A percentile compares a stretch with the other conserved stretches of the same genome.
Conservation (phyloP, 2,888 invertebrate species). For the Leptinotarsa rubiginosa region DNA sequence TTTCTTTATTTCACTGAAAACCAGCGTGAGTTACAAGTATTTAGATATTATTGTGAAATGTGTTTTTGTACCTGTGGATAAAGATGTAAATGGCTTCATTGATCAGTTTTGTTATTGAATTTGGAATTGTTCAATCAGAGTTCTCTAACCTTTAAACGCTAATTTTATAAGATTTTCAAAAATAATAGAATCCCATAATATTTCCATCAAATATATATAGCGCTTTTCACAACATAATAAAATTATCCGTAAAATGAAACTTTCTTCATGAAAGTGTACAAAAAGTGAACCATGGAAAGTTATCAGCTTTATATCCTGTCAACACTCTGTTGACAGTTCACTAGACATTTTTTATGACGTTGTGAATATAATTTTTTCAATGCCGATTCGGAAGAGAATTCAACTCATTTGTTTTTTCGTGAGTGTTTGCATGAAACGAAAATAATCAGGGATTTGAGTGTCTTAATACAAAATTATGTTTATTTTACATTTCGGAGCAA, state of each 20-base stretch:
- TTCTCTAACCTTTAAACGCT: no score
- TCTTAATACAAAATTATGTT: not conserved
- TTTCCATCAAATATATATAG: no score
- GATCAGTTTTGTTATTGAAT: no score
- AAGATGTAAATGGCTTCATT: no score
- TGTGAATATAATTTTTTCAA: not conserved
- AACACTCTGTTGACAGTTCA: not conserved
- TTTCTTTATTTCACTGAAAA: constrained; percentile 17
- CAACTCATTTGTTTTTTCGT: not conserved
- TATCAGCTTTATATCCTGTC: no score
- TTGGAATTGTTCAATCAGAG: no score
- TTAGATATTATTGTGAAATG: not conserved
- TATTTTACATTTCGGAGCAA: not conserved
- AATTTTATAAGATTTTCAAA: no score
- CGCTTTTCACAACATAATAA: no score
- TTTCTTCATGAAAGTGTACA: not conserved
- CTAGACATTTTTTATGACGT: not conserved
- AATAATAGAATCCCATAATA: no score
- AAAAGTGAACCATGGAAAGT: not conserved
- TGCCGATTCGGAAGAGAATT: not conserved
- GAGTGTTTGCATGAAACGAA: not conserved
- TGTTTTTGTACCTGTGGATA: no score
- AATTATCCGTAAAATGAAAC: no score
- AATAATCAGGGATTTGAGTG: not conserved
- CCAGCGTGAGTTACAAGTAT: not conserved